phyloP scores from a whole-genome alignment of 2,888 invertebrate genomes.

The Pilophorus perplexus region DNA sequence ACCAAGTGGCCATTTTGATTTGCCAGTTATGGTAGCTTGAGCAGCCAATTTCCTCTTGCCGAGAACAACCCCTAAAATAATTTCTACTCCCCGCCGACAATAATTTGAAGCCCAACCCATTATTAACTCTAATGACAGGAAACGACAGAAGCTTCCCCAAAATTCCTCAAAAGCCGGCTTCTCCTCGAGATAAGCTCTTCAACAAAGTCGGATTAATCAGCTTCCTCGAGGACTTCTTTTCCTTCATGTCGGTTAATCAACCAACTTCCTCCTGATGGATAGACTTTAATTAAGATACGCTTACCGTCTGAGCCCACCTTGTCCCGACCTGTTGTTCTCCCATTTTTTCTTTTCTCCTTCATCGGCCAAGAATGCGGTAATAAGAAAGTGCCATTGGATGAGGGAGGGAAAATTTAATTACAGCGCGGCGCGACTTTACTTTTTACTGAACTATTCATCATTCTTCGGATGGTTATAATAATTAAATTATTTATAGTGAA shows the following conservation, averaged over 20 bases:
- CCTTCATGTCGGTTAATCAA: constrained; percentile 32
- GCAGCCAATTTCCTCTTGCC: no score
- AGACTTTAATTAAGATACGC: constrained; percentile 36
- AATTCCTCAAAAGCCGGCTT: neutral
- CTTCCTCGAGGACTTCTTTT: constrained; percentile 3
- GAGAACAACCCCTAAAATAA: no score
- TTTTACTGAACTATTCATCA: no score
- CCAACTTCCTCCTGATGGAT: constrained; percentile 33
- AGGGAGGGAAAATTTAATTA: constrained; percentile 7
- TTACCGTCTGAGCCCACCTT: constrained; percentile 15
- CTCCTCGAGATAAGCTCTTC: constrained; percentile 2
- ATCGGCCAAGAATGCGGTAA: neutral
- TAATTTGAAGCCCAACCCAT: neutral
- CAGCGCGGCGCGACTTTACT: no score
- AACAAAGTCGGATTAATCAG: constrained; percentile 17
- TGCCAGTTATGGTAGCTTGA: no score
- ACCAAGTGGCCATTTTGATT: no score
- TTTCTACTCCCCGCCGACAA: neutral
- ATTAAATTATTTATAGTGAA: no score
- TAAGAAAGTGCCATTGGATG: neutral
- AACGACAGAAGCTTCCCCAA: neutral
- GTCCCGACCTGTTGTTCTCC: constrained; percentile 8
- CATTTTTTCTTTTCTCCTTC: constrained; percentile 10
- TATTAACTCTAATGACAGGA: neutral
- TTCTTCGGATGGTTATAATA: no score